phyloP scores from a whole-genome alignment of 2,797 vertebrate species.

The Sebastes goodei region DNA sequence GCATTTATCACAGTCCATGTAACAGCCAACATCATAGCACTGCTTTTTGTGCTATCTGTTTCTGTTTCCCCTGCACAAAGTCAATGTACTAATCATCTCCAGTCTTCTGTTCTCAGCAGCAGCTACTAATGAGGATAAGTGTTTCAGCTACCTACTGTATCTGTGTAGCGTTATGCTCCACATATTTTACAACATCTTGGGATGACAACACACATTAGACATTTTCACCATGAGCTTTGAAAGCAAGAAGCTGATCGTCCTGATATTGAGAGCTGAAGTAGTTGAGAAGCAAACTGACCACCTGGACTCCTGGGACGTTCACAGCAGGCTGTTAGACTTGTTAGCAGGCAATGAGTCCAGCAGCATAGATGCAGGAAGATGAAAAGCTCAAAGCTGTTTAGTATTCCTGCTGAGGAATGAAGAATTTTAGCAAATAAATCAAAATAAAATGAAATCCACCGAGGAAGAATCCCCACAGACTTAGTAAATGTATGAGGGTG shows the following conservation, averaged over 20 bases:
- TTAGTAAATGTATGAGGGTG: neutral
- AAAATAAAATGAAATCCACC: constrained; percentile 19
- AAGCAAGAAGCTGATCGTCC: neutral
- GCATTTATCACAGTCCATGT: too few species aligned
- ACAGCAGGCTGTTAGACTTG: neutral
- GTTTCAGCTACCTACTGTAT: neutral
- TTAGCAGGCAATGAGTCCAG: neutral
- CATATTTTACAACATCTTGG: neutral
- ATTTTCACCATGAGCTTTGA: neutral
- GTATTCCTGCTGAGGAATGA: neutral
- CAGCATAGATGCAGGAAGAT: neutral
- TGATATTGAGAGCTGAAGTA: neutral
- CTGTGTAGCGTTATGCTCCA: neutral
- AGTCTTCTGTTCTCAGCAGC: neutral
- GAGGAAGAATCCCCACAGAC: neutral
- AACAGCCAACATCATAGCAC: too few species aligned
- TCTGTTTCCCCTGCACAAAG: neutral
- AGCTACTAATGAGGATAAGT: constrained; percentile 5
- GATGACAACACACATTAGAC: neutral
- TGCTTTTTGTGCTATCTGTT: too few species aligned
- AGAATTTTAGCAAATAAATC: constrained; percentile 11
- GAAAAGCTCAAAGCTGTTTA: constrained; percentile 10
- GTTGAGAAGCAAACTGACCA: constrained; percentile 6
- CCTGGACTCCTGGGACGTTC: constrained; percentile 6
- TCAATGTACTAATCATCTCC: neutral